Evolutionary conservation across 2,888 invertebrate species (phyloP).

Genomic region (Dorcus parallelipipedus): DNA sequence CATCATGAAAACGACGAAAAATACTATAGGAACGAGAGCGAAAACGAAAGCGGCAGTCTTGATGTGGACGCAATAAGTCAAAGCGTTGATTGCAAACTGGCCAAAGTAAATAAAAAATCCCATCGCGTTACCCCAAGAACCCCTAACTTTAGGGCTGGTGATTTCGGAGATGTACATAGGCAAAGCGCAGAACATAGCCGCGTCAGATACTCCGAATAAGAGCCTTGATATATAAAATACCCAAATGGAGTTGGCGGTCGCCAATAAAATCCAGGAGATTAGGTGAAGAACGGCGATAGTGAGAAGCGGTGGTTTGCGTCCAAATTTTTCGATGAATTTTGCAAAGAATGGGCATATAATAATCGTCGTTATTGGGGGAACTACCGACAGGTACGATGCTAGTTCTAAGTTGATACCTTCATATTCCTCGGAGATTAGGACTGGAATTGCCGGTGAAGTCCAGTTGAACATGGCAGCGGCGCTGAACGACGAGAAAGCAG

Average conservation of each 20-base stretch:
- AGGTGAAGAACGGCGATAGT: constrained; percentile 28
- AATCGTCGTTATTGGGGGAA: constrained; percentile 10
- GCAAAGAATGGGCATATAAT: constrained; percentile 9
- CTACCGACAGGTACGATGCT: constrained; percentile 14
- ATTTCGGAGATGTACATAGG: constrained; percentile 36
- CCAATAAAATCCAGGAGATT: constrained; percentile 24
- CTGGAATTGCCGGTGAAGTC: constrained; percentile 28
- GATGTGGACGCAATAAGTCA: constrained; percentile 30
- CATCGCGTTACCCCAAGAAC: constrained; percentile 25
- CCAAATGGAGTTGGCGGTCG: constrained; percentile 25
- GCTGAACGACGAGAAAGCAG: constrained; percentile 9
- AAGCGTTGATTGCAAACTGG: constrained; percentile 30
- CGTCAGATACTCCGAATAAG: constrained; percentile 33
- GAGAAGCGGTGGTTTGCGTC: constrained; percentile 23
- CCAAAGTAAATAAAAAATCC: constrained; percentile 19
- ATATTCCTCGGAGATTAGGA: constrained; percentile 15
- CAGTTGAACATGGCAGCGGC: constrained; percentile 22
- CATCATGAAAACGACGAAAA: constrained; percentile 36
- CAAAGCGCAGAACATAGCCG: constrained; percentile 27
- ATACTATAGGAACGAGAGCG: constrained; percentile 15
- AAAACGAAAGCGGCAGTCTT: constrained; percentile 17
- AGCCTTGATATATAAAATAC: constrained; percentile 30
- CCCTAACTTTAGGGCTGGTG: constrained; percentile 29
- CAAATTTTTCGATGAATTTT: constrained; percentile 16
- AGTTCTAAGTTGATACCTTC: constrained; percentile 20